Evolutionary conservation across 2,113 vertebrate species (phyloP).

Genomic region (Falco punctatus): DNA sequence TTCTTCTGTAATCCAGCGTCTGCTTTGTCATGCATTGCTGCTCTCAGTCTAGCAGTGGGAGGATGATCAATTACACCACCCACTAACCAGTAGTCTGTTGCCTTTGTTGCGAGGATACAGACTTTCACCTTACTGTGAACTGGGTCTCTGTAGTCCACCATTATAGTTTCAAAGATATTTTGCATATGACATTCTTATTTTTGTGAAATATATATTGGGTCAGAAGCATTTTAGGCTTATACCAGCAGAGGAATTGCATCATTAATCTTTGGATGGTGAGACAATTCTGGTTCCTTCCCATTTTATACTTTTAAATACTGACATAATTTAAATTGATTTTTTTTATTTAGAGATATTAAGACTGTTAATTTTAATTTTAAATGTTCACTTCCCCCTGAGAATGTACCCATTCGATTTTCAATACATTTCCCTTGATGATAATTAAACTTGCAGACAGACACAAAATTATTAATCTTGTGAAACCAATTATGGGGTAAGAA

Average conservation of each 20-base stretch:
- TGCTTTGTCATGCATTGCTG: background rate
- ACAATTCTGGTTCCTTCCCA: background rate
- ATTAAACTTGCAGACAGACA: slow-evolving; percentile 21
- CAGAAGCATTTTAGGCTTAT: background rate
- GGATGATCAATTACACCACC: background rate
- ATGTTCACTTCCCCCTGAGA: background rate
- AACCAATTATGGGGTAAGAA: slow-evolving; percentile 40
- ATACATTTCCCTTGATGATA: slow-evolving; percentile 1
- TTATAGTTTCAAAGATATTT: background rate
- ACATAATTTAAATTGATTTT: background rate
- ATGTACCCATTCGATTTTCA: background rate
- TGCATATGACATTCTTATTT: background rate
- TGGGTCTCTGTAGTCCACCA: background rate
- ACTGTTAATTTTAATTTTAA: slow-evolving; percentile 3
- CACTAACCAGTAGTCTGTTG: background rate
- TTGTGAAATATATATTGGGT: background rate
- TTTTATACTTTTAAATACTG: slow-evolving; percentile 2
- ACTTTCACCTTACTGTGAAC: background rate
- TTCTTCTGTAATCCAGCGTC: background rate
- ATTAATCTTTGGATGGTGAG: background rate
- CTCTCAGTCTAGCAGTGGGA: background rate
- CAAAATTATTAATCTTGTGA: slow-evolving; percentile 30
- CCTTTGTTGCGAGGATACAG: background rate
- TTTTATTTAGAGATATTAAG: background rate
- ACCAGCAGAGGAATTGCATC: background rate